Percentiles rank a stretch among this genome's conserved stretches.
Conservation (phyloP, 23 tunicate genomes). For the Aplidium turbinatum region DNA sequence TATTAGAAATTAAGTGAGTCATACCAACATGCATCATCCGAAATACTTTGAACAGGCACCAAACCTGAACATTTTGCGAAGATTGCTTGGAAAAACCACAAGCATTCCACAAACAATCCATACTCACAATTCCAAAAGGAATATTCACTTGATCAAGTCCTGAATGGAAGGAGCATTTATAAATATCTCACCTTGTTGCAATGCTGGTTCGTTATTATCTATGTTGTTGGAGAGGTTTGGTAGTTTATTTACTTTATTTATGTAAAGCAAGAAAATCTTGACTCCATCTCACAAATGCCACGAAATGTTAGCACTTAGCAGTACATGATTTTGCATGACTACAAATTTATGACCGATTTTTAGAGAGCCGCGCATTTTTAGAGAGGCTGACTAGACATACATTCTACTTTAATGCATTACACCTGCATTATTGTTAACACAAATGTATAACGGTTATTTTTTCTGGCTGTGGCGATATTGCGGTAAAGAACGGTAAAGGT, state of each 20-base stretch:
- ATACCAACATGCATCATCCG: no score
- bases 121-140: slow-evolving; percentile 98
- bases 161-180: slow-evolving; percentile 76
- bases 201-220: slow-evolving; percentile 65
- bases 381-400: background rate
- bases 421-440: no score
- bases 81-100: slow-evolving; percentile 96
- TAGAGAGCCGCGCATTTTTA: no score
- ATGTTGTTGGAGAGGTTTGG: no score
- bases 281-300: no score
- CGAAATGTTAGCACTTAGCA: no score
- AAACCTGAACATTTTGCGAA: slow-evolving; percentile 94
- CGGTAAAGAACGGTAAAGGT: background rate
- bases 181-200: slow-evolving; percentile 85
- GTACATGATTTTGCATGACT: no score
- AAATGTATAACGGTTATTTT: no score
- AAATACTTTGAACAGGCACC: slow-evolving; percentile 49
- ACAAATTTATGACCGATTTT: no score
- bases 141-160: slow-evolving; percentile 74
- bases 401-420: background rate
- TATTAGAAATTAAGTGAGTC: no score
- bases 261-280: no score
- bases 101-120: slow-evolving; percentile 97
- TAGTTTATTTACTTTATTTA: no score
- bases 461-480: background rate